Conservation (phyloP, 2,797 vertebrate species). For the Phalanger gymnotis region DNA sequence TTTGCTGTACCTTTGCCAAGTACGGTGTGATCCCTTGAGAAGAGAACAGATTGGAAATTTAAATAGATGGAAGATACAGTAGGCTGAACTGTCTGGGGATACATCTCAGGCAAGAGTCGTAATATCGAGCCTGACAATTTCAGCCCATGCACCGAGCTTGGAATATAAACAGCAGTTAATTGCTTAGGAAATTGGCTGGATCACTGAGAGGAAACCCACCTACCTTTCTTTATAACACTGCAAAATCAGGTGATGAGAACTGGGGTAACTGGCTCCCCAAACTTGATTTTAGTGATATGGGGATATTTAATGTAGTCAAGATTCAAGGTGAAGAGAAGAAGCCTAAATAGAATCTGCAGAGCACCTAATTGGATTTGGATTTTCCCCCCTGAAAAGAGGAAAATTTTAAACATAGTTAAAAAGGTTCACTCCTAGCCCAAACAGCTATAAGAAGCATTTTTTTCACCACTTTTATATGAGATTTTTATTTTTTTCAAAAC, state of each 20-base stretch:
- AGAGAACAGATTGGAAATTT: constrained; percentile 86
- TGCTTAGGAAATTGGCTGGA: constrained; percentile 77
- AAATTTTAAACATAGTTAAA: neutral
- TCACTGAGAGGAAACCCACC: constrained; percentile 71
- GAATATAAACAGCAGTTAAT: constrained; percentile 84
- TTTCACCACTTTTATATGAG: neutral
- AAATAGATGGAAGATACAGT: constrained; percentile 82
- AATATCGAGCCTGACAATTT: constrained; percentile 80
- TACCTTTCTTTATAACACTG: constrained; percentile 57
- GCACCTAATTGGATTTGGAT: constrained; percentile 65
- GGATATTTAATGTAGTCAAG: constrained; percentile 48
- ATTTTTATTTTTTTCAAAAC: constrained; percentile 70
- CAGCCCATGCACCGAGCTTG: constrained; percentile 71
- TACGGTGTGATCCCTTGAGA: constrained; percentile 82
- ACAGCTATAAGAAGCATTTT: constrained; percentile 17
- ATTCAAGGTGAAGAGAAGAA: constrained; percentile 33
- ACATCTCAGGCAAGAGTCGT: constrained; percentile 80
- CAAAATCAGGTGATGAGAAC: constrained; percentile 58
- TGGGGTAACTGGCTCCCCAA: constrained; percentile 36
- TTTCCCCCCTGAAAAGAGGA: constrained; percentile 32
- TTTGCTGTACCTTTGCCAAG: constrained; percentile 79
- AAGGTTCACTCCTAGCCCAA: neutral
- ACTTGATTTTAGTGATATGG: constrained; percentile 50
- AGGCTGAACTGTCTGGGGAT: constrained; percentile 77
- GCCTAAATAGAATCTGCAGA: constrained; percentile 55